A percentile compares a stretch with the other conserved stretches of the same genome.
These are phyloP conservation scores for Spilarctia lutea DNA, from an alignment of 2,888 invertebrate species.

Conservation along the genomic window DNA sequence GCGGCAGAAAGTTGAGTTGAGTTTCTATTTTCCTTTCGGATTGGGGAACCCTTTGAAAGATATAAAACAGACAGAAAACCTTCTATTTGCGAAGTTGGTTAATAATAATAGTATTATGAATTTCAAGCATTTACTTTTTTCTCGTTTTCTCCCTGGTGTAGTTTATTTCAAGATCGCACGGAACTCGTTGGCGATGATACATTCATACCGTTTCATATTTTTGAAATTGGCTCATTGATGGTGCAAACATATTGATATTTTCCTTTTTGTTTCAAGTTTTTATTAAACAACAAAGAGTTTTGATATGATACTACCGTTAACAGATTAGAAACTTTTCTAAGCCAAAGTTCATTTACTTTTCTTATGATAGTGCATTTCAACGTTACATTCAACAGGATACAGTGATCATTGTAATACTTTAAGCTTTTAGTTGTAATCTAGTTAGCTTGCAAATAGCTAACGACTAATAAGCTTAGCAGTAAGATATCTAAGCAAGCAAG, in stretches of 20 bases:
- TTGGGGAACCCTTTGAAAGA: too few relatives aligned
- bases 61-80: not conserved
- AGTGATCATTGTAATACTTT: too few relatives aligned
- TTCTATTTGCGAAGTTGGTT: not conserved
- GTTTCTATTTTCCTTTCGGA: not conserved
- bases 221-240: not conserved
- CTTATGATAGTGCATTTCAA: too few relatives aligned
- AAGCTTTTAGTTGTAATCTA: too few relatives aligned
- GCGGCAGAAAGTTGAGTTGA: too few relatives aligned
- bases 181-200: not conserved
- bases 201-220: not conserved
- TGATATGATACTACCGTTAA: too few relatives aligned
- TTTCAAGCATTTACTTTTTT: not conserved
- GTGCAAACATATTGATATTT: not conserved
- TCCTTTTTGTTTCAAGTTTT: too few relatives aligned
- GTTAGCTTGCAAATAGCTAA: too few relatives aligned
- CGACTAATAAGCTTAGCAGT: not conserved
- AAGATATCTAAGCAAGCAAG: not conserved
- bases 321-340: not conserved
- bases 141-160: not conserved
- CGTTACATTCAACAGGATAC: too few relatives aligned
- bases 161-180: not conserved
- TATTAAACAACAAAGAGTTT: too few relatives aligned
- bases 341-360: not conserved
- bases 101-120: not conserved